Base-by-base conservation (phyloP, 1,140 invertebrate species). In the Trachelipus rathkii region DNA sequence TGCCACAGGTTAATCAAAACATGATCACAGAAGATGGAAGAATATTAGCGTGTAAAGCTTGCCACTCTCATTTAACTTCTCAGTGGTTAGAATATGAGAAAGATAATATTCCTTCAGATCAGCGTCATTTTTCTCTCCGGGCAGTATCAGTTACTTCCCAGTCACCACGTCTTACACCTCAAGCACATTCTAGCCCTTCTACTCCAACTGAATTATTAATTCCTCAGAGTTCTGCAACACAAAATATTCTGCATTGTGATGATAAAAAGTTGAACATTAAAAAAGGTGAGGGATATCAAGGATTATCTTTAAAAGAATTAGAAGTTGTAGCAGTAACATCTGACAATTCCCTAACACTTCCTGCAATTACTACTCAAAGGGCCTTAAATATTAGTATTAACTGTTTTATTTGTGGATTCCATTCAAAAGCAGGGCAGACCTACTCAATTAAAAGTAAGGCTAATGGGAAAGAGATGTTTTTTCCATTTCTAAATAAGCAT, bases 31-130 rank as follows among this genome's bases (percentile, higher is more conserved):
- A 82, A 43, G 78, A 82, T 75, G 93, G 93, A 10, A 89, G 93
- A 74, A 92, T 95, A 79, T 85, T 95, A 76, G 91, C 92, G 45
- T 97, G 95, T 87, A 88, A 88, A 71, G 88, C 90, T 78, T 96
- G 95, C 84, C 91, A 92, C 82, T 89, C 89, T 77, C 91, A 93
- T 85, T 87, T 96, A 75, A 90, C 91, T 75, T 88, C 90, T 79
- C 95, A 96, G 86, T 96, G 94, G 94, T 92, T 95, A 81, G 88
- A 88, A 45, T 92, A 93, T 87, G 93, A 95, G 85, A 88, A 89
- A 10, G 92, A 95, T 83, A 86, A 92, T 78, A 89, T 95, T 60
- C 93, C 93, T 46, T 85, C 94, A 70, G 91, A 94, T 85, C 89
- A 92, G 81, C 86, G 94, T 83, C 84, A 83, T 70, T 86, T 85